Conservation (phyloP, 2,888 invertebrate species). For the Sarcophaga caerulescens region DNA sequence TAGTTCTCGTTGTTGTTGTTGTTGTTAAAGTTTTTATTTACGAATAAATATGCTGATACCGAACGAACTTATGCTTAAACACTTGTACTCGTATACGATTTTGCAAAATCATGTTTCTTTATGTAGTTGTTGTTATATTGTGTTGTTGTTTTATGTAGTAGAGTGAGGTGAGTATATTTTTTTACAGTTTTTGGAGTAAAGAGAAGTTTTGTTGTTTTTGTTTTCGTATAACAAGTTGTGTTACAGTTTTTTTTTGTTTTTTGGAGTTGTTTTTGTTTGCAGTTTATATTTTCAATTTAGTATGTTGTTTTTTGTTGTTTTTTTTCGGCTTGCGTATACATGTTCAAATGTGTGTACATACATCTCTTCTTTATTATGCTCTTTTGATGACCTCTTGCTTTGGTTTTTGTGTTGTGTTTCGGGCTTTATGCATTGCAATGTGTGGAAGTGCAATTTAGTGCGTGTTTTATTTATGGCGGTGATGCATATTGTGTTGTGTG, state of each 20-base stretch:
- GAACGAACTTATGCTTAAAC: no score
- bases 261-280: no score
- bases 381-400: not conserved
- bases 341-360: not conserved
- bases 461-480: not conserved
- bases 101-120: not conserved
- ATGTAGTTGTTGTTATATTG: not conserved
- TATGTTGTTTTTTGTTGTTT: not conserved
- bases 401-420: not conserved
- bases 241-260: not conserved
- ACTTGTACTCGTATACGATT: not conserved
- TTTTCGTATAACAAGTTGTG: not conserved
- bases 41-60: not conserved
- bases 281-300: no score
- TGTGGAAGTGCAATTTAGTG: not conserved
- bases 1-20: not conserved
- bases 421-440: not conserved
- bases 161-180: no score
- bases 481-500: not conserved
- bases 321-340: not conserved
- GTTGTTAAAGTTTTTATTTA: constrained; percentile 23
- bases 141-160: not conserved
- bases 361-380: not conserved
- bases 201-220: not conserved
- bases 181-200: no score